A percentile compares a stretch with the other conserved stretches of the same genome.
These are phyloP conservation scores for Sebastes miniatus DNA, from an alignment of 2,797 vertebrate species.

Conservation along the genomic window DNA sequence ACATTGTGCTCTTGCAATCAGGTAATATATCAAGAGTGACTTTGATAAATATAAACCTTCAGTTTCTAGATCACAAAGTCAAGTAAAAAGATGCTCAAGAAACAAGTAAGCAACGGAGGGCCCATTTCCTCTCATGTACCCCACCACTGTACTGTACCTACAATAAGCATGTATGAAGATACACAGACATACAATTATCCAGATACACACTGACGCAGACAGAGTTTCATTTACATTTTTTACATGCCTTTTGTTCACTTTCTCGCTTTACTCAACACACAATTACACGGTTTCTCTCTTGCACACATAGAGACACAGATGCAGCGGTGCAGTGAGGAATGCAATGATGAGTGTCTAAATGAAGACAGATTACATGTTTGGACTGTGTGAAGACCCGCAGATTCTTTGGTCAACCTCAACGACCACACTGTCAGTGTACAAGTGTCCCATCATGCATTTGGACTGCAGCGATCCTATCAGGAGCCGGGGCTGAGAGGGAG, in stretches of 20 bases:
- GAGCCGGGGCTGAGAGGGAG: background rate
- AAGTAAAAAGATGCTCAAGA: background rate
- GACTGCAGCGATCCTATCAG: constrained; percentile 16
- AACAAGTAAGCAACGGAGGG: background rate
- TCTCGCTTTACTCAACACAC: constrained; percentile 8
- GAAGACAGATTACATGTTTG: constrained; percentile 71
- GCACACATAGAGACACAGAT: background rate
- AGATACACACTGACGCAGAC: background rate
- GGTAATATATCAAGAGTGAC: background rate
- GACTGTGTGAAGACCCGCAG: constrained; percentile 45
- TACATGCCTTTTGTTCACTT: background rate
- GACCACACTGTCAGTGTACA: constrained; percentile 57
- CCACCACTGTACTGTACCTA: background rate
- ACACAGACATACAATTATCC: constrained; percentile 8
- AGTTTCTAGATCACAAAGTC: background rate
- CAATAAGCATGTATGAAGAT: background rate
- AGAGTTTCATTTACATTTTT: constrained; percentile 4
- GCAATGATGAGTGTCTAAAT: constrained; percentile 69
- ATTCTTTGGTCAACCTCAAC: constrained; percentile 62
- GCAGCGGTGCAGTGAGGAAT: constrained; percentile 52
- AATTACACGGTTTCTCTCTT: background rate
- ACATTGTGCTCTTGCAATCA: background rate
- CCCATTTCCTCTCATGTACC: background rate
- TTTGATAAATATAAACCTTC: background rate
- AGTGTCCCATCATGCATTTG: constrained; percentile 65